phyloP scores from a whole-genome alignment of 2,797 vertebrate genomes.

The Menidia menidia region DNA sequence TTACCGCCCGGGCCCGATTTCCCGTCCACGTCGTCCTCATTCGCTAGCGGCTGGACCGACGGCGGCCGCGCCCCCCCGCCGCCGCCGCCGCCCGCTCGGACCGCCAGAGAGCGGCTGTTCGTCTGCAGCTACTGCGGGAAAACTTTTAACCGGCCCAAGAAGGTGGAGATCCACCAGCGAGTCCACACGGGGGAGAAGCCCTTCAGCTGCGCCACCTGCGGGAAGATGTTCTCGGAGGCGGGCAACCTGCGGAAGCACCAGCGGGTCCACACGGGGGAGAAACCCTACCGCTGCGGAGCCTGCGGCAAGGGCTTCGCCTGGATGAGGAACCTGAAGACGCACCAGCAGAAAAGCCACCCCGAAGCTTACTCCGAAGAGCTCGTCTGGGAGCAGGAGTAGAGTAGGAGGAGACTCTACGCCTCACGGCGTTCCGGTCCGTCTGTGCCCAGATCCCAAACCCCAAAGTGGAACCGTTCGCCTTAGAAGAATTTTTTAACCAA shows the following conservation, averaged over 20 bases:
- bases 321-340: constrained; percentile 85
- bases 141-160: constrained; percentile 88
- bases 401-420: too few species aligned
- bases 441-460: too few species aligned
- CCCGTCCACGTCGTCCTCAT: constrained; percentile 64
- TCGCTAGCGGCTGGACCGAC: constrained; percentile 54
- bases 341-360: constrained; percentile 81
- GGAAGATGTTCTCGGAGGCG: constrained; percentile 84
- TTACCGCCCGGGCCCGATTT: constrained; percentile 43
- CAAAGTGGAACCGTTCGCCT: too few species aligned
- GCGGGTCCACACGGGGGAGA: constrained; percentile 74
- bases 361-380: constrained; percentile 45
- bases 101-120: constrained; percentile 84
- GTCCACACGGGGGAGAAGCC: constrained; percentile 84
- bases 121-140: constrained; percentile 89
- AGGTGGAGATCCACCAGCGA: constrained; percentile 87
- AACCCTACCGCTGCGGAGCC: constrained; percentile 82
- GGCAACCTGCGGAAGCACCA: constrained; percentile 87
- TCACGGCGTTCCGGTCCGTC: too few species aligned
- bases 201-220: constrained; percentile 85
- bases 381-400: constrained; percentile 19
- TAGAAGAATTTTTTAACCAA: too few species aligned
- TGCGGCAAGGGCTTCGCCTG: constrained; percentile 86
- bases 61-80: too few species aligned
- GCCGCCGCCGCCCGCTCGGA: constrained; percentile 71